Conservation (phyloP, 2,113 vertebrate species). For the Cololabis saira region DNA sequence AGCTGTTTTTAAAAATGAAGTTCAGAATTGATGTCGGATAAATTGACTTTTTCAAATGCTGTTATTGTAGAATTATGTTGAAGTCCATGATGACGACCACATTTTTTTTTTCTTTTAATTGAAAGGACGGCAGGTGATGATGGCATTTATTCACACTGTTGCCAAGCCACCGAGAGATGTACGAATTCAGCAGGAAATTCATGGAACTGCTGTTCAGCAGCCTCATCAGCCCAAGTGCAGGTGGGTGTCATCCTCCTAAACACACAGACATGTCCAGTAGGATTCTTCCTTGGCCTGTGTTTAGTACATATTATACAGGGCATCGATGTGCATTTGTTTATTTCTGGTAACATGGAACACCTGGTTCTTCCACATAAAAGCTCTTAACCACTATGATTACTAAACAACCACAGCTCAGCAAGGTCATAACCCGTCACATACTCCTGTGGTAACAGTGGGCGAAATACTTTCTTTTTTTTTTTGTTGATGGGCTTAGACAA, state of each 20-base stretch:
- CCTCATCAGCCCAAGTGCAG: conserved; percentile 70
- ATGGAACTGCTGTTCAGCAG: conserved; percentile 78
- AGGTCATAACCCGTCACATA: conserved; percentile 33
- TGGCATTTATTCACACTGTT: conserved; percentile 84
- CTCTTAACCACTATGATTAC: conserved; percentile 17
- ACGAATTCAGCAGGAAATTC: conserved; percentile 81
- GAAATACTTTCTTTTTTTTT: conserved; percentile 22
- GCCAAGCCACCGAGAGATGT: conserved; percentile 84
- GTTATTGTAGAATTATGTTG: too few species aligned
- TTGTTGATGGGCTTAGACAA: conserved; percentile 20
- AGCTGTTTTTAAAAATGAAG: too few species aligned
- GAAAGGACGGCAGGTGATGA: conserved; percentile 87
- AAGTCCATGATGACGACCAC: too few species aligned
- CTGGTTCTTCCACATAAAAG: conserved; percentile 26
- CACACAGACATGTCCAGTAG: neutral
- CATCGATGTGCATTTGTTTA: conserved; percentile 8
- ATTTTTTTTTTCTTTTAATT: neutral
- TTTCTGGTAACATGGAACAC: conserved; percentile 17
- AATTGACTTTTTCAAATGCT: too few species aligned
- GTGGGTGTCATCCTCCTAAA: conserved; percentile 62
- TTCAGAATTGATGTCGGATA: too few species aligned
- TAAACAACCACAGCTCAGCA: conserved; percentile 26
- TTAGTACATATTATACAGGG: neutral
- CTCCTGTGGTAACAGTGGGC: conserved; percentile 9
- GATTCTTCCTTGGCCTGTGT: neutral